A percentile compares a stretch with the other conserved stretches of the same genome.
Conservation (phyloP, 2,113 vertebrate genomes). For the Felis catus region F.catus_Fca126_mat1.0 CM031417.1:92305501-92306000, state of each 20-base stretch:
- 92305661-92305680: not conserved
- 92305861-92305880: not conserved
- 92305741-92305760: not conserved
- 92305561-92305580: not conserved
- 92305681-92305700: not conserved
- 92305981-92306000: not conserved
- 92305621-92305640: not conserved
- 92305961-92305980: not conserved
- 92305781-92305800: not conserved
- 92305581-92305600: not conserved
- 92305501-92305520: not conserved
- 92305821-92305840: not conserved
- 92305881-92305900: not conserved
- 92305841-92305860: not conserved
- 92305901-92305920: not conserved
- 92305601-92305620: not conserved
- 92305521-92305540: not conserved
- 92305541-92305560: not conserved
- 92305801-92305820: not conserved
- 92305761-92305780: not conserved
- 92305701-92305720: not conserved
- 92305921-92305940: not conserved
- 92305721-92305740: not conserved
- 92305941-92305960: not conserved
- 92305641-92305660: not conserved